Percentiles rank a stretch among this genome's conserved stretches.
These are phyloP conservation scores for Scolopax rusticola DNA, from an alignment of 2,797 vertebrate species.

Conservation along the genomic window DNA sequence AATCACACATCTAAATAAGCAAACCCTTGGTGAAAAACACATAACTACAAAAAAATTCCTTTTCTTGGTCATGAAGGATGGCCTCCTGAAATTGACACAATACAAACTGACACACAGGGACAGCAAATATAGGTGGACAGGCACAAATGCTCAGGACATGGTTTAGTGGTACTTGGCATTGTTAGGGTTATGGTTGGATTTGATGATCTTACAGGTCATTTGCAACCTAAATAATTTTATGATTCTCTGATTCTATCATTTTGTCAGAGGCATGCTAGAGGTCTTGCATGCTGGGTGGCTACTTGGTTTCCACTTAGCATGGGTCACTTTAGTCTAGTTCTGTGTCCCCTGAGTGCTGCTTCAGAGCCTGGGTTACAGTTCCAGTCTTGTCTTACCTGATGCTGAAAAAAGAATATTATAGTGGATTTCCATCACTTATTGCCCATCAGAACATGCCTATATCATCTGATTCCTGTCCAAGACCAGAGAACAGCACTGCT, in stretches of 20 bases:
- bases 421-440: background rate
- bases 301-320: background rate
- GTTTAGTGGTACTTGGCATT: background rate
- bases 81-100: background rate
- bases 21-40: background rate
- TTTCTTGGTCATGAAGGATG: background rate
- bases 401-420: background rate
- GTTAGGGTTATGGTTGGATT: no score
- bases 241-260: background rate
- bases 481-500: background rate
- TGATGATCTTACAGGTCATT: background rate
- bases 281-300: background rate
- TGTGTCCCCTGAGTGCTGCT: background rate
- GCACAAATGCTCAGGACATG: background rate
- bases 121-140: background rate
- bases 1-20: background rate
- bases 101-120: background rate
- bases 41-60: background rate
- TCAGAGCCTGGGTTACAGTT: background rate
- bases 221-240: background rate
- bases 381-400: background rate
- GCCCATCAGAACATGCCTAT: background rate
- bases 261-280: background rate
- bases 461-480: background rate
- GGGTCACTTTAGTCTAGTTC: accelerated